A percentile compares a stretch with the other conserved stretches of the same genome.
These are phyloP conservation scores for Myotis findleyi DNA, from an alignment of 2,797 vertebrate genomes.

Conservation along the genomic window DNA sequence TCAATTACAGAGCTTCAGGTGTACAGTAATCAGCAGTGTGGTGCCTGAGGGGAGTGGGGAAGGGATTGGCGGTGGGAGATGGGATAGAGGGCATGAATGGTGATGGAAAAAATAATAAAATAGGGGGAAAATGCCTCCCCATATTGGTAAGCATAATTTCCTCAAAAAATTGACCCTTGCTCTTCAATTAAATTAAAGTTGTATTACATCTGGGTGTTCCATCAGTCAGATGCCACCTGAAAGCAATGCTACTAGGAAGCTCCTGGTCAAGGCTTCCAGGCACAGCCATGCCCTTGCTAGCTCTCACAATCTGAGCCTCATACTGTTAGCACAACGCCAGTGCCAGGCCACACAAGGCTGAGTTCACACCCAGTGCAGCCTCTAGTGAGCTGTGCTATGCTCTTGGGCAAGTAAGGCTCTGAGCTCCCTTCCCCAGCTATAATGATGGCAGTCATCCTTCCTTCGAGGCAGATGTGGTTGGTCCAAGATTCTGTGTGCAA, in stretches of 20 bases:
- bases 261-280: not conserved
- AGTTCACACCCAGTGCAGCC: not conserved
- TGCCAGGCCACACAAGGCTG: not conserved
- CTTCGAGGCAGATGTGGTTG: not conserved
- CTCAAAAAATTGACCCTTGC: not conserved
- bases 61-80: not conserved
- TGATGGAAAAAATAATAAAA: not conserved
- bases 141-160: not conserved
- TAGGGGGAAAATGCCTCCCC: not conserved
- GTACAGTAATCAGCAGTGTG: not conserved
- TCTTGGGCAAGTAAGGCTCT: not conserved
- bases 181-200: not conserved
- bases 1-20: not conserved
- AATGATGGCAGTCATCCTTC: not conserved
- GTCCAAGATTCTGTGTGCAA: fast-evolving
- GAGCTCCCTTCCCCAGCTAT: not conserved
- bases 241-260: not conserved
- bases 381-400: not conserved
- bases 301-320: not conserved
- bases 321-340: fast-evolving
- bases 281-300: too few relatives aligned
- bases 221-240: not conserved
- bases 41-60: too few relatives aligned
- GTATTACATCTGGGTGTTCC: not conserved
- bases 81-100: not conserved